Evolutionary conservation across 2,888 invertebrate genomes (phyloP).

Genomic region (Ophion obscuratus): DNA sequence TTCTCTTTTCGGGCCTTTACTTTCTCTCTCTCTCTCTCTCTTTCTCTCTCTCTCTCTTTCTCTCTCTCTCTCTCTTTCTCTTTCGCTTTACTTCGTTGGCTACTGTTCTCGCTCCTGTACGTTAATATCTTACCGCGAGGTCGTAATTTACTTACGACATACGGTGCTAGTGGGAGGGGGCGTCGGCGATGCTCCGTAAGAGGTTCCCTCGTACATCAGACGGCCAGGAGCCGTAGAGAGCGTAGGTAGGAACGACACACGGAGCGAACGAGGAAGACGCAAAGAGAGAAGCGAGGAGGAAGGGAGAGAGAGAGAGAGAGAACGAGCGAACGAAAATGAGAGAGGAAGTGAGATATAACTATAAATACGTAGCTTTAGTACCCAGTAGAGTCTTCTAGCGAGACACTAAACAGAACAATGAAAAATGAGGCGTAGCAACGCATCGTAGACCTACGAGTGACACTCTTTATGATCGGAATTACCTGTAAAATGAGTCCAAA

Average conservation of each 20-base stretch:
- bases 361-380: slow-evolving; percentile 11
- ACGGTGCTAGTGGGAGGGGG: slow-evolving; percentile 7
- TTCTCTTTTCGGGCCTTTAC: too few species aligned
- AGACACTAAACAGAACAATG: neutral
- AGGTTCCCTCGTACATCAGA: slow-evolving; percentile 48
- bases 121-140: slow-evolving; percentile 61
- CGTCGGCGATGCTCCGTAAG: slow-evolving; percentile 40
- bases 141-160: slow-evolving; percentile 61
- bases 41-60: slow-evolving; percentile 19
- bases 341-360: neutral
- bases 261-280: slow-evolving; percentile 9
- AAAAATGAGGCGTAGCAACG: slow-evolving; percentile 30
- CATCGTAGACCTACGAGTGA: slow-evolving; percentile 1
- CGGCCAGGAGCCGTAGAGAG: slow-evolving; percentile 36
- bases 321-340: too few species aligned
- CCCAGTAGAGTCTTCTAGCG: neutral
- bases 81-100: slow-evolving; percentile 30
- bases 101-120: slow-evolving; percentile 41
- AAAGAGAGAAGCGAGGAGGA: neutral
- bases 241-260: slow-evolving; percentile 23
- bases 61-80: slow-evolving; percentile 17
- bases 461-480: slow-evolving; percentile 25
- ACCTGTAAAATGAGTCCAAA: neutral
- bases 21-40: slow-evolving; percentile 14
- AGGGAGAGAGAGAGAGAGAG: too few species aligned